Evolutionary conservation across 2,888 invertebrate genomes (phyloP).

Genomic region (Drosophila austrosaltans): DNA sequence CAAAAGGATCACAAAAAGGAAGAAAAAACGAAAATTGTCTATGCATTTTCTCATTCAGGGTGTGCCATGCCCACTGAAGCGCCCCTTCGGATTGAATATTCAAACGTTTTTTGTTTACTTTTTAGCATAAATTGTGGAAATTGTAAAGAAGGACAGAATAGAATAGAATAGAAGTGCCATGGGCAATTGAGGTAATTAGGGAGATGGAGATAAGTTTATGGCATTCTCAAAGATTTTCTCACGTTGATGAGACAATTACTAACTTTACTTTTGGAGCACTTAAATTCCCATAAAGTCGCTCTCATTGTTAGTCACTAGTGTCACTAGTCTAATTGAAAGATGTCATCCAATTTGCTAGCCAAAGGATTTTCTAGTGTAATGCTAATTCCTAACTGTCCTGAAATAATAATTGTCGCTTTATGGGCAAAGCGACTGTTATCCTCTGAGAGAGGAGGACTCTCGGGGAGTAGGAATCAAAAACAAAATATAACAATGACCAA

Average conservation of each 20-base stretch:
- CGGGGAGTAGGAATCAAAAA: constrained; percentile 22
- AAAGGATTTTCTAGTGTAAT: constrained; percentile 43
- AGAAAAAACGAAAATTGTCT: constrained; percentile 56
- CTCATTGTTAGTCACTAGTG: constrained; percentile 20
- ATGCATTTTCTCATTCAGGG: constrained; percentile 30
- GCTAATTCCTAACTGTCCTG: constrained; percentile 34
- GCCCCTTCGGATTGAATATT: constrained; percentile 46
- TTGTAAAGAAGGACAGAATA: constrained; percentile 23
- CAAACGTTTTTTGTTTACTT: constrained; percentile 48
- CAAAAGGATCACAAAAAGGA: constrained; percentile 51
- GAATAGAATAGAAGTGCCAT: constrained; percentile 36
- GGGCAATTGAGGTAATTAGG: constrained; percentile 53
- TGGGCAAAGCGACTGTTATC: constrained; percentile 23
- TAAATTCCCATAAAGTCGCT: constrained; percentile 39
- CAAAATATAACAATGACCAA: constrained; percentile 38
- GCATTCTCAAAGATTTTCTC: constrained; percentile 47
- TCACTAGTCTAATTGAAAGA: constrained; percentile 45
- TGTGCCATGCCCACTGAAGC: constrained; percentile 33
- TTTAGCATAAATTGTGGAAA: constrained; percentile 49
- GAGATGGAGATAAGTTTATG: constrained; percentile 21
- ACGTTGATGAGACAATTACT: constrained; percentile 31
- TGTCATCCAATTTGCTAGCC: constrained; percentile 40
- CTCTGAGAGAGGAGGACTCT: background rate
- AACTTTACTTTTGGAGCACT: constrained; percentile 23
- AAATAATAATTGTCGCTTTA: constrained; percentile 51